Conservation (phyloP, 2,113 vertebrate species). For the Calyptomena viridis region DNA sequence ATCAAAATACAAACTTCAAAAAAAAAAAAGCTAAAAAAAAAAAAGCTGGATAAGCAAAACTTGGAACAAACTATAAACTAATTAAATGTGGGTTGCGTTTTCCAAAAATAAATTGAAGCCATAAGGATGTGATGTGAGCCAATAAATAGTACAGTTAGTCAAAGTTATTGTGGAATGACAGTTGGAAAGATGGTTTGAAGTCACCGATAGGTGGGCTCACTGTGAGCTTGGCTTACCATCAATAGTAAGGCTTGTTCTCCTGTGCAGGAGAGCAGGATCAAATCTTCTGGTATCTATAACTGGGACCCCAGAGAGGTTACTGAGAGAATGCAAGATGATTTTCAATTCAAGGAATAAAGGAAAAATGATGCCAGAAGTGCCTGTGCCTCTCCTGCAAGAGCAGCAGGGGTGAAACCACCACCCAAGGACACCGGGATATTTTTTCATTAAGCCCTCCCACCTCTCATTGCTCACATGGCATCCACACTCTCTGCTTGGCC, state of each 20-base stretch:
- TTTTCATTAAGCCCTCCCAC: background rate
- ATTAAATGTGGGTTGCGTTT: constrained; percentile 77
- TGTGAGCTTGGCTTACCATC: constrained; percentile 32
- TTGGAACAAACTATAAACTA: constrained; percentile 78
- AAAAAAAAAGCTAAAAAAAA: background rate
- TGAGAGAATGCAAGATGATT: background rate
- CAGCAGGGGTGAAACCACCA: background rate
- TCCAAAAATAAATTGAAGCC: constrained; percentile 87
- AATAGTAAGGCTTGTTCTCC: constrained; percentile 31
- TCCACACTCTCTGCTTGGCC: background rate
- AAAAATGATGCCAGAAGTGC: background rate
- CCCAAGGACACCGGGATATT: background rate
- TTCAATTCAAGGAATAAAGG: background rate
- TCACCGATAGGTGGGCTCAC: constrained; percentile 45
- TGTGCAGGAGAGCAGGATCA: background rate
- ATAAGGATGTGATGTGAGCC: constrained; percentile 77
- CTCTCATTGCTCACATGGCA: background rate
- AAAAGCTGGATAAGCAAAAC: constrained; percentile 72
- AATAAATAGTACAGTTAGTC: constrained; percentile 76
- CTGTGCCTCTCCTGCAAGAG: background rate
- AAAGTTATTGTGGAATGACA: constrained; percentile 73
- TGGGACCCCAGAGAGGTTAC: background rate
- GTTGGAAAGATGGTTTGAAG: constrained; percentile 42
- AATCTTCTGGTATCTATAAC: constrained; percentile 9
- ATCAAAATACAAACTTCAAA: constrained; percentile 75